A percentile compares a stretch with the other conserved stretches of the same genome.
Evolutionary conservation across 2,797 vertebrate genomes (phyloP).

Genomic region (Orientallactaga sibirica): DNA sequence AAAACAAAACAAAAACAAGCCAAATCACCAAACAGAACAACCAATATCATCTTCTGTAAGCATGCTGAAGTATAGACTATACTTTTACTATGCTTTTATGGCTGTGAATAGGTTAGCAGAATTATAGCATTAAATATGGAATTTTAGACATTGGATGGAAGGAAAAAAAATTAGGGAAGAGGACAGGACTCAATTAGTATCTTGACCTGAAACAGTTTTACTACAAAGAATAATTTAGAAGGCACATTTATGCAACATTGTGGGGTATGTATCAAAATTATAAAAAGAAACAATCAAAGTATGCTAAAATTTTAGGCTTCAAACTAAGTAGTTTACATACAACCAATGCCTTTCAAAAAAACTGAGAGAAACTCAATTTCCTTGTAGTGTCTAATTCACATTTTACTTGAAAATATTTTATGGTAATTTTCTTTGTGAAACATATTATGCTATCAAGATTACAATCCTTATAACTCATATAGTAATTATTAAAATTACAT

Average conservation of each 20-base stretch:
- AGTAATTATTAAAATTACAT: slow-evolving; percentile 67
- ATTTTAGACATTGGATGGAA: neutral
- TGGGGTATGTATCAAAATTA: slow-evolving; percentile 40
- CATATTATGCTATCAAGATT: slow-evolving; percentile 32
- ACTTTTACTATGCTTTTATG: neutral
- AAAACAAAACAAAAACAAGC: neutral
- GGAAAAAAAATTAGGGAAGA: neutral
- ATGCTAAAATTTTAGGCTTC: slow-evolving; percentile 47
- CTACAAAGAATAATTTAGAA: slow-evolving; percentile 43
- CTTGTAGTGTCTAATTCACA: slow-evolving; percentile 48
- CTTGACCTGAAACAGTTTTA: slow-evolving; percentile 15
- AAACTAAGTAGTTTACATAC: slow-evolving; percentile 37
- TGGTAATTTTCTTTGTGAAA: slow-evolving; percentile 60
- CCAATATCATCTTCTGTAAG: neutral
- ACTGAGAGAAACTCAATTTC: slow-evolving; percentile 18
- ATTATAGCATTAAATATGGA: slow-evolving; percentile 15
- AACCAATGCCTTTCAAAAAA: slow-evolving; percentile 41
- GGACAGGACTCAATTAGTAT: neutral
- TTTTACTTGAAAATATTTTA: slow-evolving; percentile 57
- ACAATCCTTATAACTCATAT: slow-evolving; percentile 46
- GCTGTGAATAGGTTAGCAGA: neutral
- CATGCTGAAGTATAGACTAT: neutral
- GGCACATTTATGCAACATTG: neutral
- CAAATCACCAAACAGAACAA: neutral
- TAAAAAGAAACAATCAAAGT: slow-evolving; percentile 48